phyloP scores from a whole-genome alignment of 2,888 invertebrate genomes.

The Eupsilia transversa region DNA sequence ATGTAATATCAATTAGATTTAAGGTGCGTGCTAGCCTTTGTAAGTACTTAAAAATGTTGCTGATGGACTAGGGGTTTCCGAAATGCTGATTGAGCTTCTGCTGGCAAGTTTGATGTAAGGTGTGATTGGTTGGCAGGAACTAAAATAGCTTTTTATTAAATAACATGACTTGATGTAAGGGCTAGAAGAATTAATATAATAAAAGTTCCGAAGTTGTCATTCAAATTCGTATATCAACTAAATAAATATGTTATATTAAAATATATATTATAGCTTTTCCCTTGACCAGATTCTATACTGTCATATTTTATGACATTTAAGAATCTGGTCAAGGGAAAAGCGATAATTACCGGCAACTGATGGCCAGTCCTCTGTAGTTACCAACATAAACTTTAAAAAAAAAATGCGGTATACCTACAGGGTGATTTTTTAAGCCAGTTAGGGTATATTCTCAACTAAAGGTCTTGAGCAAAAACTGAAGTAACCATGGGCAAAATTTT shows the following conservation, averaged over 20 bases:
- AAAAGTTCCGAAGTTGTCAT: background rate
- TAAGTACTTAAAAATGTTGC: background rate
- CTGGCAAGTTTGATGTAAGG: background rate
- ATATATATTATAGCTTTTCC: too few relatives aligned
- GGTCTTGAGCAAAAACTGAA: background rate
- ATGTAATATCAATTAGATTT: constrained; percentile 1
- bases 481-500: background rate
- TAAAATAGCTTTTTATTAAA: background rate
- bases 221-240: background rate
- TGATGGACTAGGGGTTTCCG: background rate
- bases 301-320: constrained; percentile 7
- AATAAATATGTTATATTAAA: too few relatives aligned
- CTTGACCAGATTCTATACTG: too few relatives aligned
- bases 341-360: background rate
- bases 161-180: background rate
- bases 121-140: background rate
- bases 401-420: background rate
- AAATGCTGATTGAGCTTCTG: background rate
- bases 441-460: background rate
- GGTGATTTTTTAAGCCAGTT: background rate
- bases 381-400: too few relatives aligned
- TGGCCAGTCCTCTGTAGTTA: background rate
- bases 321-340: constrained; percentile 15
- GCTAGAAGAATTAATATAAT: background rate
- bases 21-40: background rate